Evolutionary conservation across 2,797 vertebrate genomes (phyloP), one percentile per base, ranked within the genome.

Genomic region (Vultur gryphus): DNA sequence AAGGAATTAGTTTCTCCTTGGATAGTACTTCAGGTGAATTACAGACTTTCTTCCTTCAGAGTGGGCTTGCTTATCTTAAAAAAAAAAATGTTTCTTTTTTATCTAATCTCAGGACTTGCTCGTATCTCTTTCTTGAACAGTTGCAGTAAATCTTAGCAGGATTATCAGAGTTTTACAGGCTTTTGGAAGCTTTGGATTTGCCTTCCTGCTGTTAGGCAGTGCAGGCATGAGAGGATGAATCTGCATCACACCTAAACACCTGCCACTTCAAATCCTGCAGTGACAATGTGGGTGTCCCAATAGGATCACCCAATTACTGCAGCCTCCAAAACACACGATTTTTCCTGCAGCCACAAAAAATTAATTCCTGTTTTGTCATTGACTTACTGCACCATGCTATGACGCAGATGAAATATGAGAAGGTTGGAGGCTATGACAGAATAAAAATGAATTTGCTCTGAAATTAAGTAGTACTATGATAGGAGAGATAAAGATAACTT

Each of bases 91-190:
- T 54, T 73, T 19, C 0, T 35, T 67, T 87, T 86, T 58, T 59
- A 91, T 96, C 93, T 96, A 85, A 93, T 95, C 71, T 44, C 82
- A 87, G 28, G 51, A 87, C 58, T 91, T 77, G 33, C 57, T 87
- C 20, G 1, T 94, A 92, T 95, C 93, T 96, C 65, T 89, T 93
- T 89, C 89, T 88, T 66, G 75, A 96, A 58, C 76, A 58, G 57
- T 21, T 93, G 82, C 90, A 95, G 87, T 91, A 96, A 92, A 96
- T 97, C 94, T 93, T 94, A 91, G 90, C 35, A 86, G 95, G 87
- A 97, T 97, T 97, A 97, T 95, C 93, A 79, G 94, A 89, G 79
- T 93, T 94, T 89, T 75, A 94, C 79, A 94, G 93, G 89, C 69
- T 81, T 95, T 92, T 69, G 57, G 84, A 93, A 96, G 84, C 90